A percentile compares a stretch with the other conserved stretches of the same genome.
Conservation (phyloP, 2,888 invertebrate genomes). For the Empis stercorea region DNA sequence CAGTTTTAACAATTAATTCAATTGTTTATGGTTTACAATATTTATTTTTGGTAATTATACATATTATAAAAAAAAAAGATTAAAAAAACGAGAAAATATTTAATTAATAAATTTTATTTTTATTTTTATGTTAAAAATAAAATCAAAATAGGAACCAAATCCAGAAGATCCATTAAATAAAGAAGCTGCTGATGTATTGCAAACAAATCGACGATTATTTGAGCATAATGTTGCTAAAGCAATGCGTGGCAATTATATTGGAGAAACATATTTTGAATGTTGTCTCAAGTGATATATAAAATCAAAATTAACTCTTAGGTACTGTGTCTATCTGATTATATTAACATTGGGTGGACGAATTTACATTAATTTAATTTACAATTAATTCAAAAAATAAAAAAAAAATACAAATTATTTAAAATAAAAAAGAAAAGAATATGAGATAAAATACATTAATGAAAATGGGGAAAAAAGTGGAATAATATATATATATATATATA, state of each 20-base stretch:
- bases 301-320: slow-evolving; percentile 35
- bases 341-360: slow-evolving; percentile 30
- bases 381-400: slow-evolving; percentile 16
- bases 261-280: slow-evolving; percentile 86
- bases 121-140: background rate
- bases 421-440: slow-evolving; percentile 1
- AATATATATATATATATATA: background rate
- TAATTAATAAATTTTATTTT: slow-evolving; percentile 2
- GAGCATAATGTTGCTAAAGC: slow-evolving; percentile 94
- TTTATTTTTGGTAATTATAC: slow-evolving; percentile 71
- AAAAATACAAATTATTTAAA: no score
- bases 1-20: slow-evolving; percentile 92
- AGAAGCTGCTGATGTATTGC: slow-evolving; percentile 94
- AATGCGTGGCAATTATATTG: slow-evolving; percentile 92
- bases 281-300: slow-evolving; percentile 76
- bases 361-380: slow-evolving; percentile 32
- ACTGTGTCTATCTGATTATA: slow-evolving; percentile 29
- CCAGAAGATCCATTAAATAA: slow-evolving; percentile 98
- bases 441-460: slow-evolving; percentile 1
- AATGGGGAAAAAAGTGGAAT: background rate
- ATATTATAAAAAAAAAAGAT: no score
- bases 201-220: slow-evolving; percentile 84
- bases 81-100: background rate
- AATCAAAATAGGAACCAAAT: slow-evolving; percentile 99
- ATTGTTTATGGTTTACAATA: slow-evolving; percentile 96